Percentiles rank a stretch among this genome's conserved stretches.
Conservation (phyloP, 2,888 invertebrate species). For the Baccha elongata region DNA sequence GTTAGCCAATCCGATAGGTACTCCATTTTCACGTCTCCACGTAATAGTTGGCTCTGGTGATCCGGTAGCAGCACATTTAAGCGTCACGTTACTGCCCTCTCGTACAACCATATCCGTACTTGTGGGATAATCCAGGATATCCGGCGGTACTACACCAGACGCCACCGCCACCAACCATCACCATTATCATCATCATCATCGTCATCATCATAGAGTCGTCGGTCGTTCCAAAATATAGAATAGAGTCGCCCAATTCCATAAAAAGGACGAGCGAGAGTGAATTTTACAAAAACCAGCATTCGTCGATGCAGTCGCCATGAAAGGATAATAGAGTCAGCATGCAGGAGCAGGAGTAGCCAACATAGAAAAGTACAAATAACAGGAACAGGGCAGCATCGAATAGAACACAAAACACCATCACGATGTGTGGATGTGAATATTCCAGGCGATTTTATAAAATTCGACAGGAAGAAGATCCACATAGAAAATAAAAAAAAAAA, state of each 20-base stretch:
- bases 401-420: constrained; percentile 25
- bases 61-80: constrained; percentile 94
- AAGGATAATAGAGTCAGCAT: constrained; percentile 68
- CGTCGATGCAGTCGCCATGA: constrained; percentile 69
- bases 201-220: constrained; percentile 18
- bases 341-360: constrained; percentile 30
- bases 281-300: constrained; percentile 68
- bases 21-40: constrained; percentile 93
- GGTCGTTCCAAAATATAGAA: constrained; percentile 48
- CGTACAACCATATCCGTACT: constrained; percentile 93
- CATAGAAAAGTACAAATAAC: constrained; percentile 37
- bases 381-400: constrained; percentile 39
- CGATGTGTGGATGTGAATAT: constrained; percentile 47
- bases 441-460: constrained; percentile 61
- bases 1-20: constrained; percentile 87
- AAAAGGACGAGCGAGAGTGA: constrained; percentile 68
- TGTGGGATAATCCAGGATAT: constrained; percentile 92
- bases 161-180: constrained; percentile 67
- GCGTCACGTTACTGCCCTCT: constrained; percentile 93
- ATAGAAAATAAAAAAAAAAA: constrained; percentile 27
- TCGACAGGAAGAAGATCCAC: constrained; percentile 60
- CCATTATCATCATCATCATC: constrained; percentile 51
- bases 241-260: constrained; percentile 56
- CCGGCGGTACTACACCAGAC: constrained; percentile 88
- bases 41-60: constrained; percentile 93